Base-by-base conservation (phyloP, 2,113 vertebrate genomes). In the Myrmecobius fasciatus region DNA sequence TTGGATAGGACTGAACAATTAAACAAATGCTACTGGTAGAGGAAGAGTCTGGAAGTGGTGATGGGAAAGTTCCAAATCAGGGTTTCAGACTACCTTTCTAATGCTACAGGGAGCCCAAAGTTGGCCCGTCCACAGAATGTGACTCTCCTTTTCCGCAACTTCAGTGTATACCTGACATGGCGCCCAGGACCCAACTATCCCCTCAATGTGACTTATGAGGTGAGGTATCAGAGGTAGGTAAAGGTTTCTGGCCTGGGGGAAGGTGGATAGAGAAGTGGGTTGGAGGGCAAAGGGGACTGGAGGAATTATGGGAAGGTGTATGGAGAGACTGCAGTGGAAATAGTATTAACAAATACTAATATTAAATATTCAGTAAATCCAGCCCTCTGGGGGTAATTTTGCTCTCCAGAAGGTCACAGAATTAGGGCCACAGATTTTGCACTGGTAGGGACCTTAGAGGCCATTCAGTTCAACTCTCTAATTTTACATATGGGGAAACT, bases 151-250 rank as follows among this genome's bases (percentile, higher is more conserved):
- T 98, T 98, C 0, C 95, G 90, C 88, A 97, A 98, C 83, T 99
- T 99, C 97, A 94, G 93, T 7, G 95, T 98, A 93, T 97, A 98
- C 90, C 43, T 99, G 98, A 97, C 94, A 0, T 99, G 98, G 98
- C 52, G 96, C 25, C 98, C 98, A 3, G 98, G 96, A 47, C 95
- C 96, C 46, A 97, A 95, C 12, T 97, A 93, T 56, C 96, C 98
- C 2, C 94, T 94, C 12, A 52, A 95, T 0, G 95, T 98, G 91
- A 97, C 91, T 0, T 99, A 98, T 90, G 96, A 94, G 0, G 98
- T 99, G 95, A 93, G 91, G 22, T 98, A 98, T 47, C 95, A 96
- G 89, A 97, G 97, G 98, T 99, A 96, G 90, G 96, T 31, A 53
- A 31, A 51, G 31, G 25, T 48, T 52, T 48, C 47, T 8, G 1